Base-by-base conservation (phyloP, 2,113 vertebrate genomes). In the Phodopus roborovskii region DNA sequence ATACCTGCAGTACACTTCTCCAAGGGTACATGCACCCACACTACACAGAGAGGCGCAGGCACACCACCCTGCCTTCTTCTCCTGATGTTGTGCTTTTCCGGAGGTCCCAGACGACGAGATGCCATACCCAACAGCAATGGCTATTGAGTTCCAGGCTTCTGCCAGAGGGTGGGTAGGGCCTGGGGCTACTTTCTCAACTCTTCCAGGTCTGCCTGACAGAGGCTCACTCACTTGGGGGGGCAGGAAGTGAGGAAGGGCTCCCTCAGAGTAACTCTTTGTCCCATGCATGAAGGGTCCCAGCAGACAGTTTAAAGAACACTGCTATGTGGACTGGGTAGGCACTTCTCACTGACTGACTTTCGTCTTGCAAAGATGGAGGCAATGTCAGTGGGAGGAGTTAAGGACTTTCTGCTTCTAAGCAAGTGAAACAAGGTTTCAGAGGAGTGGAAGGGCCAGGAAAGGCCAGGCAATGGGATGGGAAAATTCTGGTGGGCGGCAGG, bases 351-450 rank as follows among this genome's bases (percentile, higher is more conserved):
- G 88, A 79, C 2, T 16, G 88, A 79, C 2, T 16, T 20, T 56
- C 3, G 66, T 6, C 22, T 39, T 11, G 7, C 26, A 64, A 56
- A 88, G 75, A 60, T 71, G 64, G 60, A 66, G 68, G n/a, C 26
- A 39, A 36, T 53, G 48, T n/a, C 1, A 33, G 50, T n/a, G 28
- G 42, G 42, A 87, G 28, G 62, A 56, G 10, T 58, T n/a, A 26
- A 78, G 56, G 36, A 39, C 26, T 50, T 97, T 87, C 92, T 95
- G 36, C 22, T 30, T 56, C 91, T 7, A 42, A 12, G 58, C 68
- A 74, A 82, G 48, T 42, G 75, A 96, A 97, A 82, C 26, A 42
- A 68, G 28, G 60, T 42, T n/a, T 56, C 81, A 90, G 26, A 62
- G 4, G 70, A 13, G 7, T 74, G 24, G 48, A 71, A 68, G 58